phyloP scores from a whole-genome alignment of 1,140 invertebrate species.

The Ceratitis capitata region DNA sequence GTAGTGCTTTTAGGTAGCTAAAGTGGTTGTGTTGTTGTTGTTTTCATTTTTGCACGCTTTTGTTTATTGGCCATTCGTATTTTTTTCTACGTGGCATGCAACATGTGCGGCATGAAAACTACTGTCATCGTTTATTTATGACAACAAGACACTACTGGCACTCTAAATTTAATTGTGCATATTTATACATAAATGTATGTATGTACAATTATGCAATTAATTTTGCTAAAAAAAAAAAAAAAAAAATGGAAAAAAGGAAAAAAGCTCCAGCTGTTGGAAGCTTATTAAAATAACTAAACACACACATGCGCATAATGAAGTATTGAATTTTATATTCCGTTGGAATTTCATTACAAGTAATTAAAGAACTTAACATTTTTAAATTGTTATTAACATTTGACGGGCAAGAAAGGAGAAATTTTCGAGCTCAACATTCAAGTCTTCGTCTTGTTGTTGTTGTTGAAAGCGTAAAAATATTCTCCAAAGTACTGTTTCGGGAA shows the following conservation, averaged over 20 bases:
- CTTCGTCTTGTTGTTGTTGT: too few species aligned
- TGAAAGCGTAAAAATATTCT: too few species aligned
- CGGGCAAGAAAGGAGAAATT: background rate
- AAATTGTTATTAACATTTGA: background rate
- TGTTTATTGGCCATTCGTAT: background rate
- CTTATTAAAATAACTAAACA: background rate
- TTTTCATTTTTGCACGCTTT: background rate
- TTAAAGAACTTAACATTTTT: background rate
- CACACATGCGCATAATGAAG: background rate
- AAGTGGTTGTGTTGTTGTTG: background rate
- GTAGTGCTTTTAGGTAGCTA: background rate
- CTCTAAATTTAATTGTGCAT: background rate
- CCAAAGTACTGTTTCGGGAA: too few species aligned
- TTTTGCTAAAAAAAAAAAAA: too few species aligned
- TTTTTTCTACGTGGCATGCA: constrained; percentile 20
- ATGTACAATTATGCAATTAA: background rate
- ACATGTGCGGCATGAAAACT: background rate
- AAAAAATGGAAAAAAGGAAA: background rate
- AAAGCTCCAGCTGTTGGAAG: background rate
- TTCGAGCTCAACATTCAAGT: too few species aligned
- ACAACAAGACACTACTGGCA: background rate
- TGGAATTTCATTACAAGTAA: background rate
- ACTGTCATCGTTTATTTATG: constrained; percentile 1
- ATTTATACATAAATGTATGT: background rate
- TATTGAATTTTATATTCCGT: background rate